Conservation (phyloP, 30 jellyfish, hydroid and myxozoan genomes). For the Cassiopea xamachana region DNA sequence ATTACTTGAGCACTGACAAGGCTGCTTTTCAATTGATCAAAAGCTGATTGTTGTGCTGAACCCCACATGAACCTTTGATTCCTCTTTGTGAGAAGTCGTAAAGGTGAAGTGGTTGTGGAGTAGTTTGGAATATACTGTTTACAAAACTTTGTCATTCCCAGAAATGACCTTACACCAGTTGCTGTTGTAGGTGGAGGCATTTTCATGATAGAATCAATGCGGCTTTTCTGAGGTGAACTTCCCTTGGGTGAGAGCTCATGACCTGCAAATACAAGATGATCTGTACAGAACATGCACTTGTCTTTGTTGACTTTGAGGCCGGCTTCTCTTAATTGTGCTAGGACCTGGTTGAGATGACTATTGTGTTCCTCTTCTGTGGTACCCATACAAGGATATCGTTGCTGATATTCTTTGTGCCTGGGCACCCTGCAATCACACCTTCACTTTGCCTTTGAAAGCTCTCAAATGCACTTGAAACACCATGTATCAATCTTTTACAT, state of each 20-base stretch:
- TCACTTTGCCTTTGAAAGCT: constrained; percentile 39
- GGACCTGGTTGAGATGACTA: constrained; percentile 19
- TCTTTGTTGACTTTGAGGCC: constrained; percentile 15
- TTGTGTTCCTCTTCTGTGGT: constrained; percentile 34
- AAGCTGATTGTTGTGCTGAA: constrained; percentile 29
- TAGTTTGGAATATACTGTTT: constrained; percentile 20
- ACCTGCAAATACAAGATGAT: constrained; percentile 17
- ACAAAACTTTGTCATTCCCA: constrained; percentile 22
- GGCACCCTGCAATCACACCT: constrained; percentile 11
- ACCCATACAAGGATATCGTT: constrained; percentile 63
- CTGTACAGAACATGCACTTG: not conserved
- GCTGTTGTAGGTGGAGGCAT: constrained; percentile 39
- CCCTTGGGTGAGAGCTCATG: constrained; percentile 27
- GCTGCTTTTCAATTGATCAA: constrained; percentile 12
- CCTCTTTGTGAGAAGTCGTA: not conserved
- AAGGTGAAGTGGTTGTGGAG: constrained; percentile 11
- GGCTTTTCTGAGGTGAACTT: constrained; percentile 17
- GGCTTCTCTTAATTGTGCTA: not conserved
- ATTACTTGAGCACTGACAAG: constrained; percentile 16
- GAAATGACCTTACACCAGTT: constrained; percentile 42
- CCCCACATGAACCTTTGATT: constrained; percentile 10
- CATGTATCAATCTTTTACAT: constrained; percentile 24
- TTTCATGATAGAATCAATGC: constrained; percentile 7
- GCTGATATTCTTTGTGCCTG: constrained; percentile 39
- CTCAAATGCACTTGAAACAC: constrained; percentile 39